These are phyloP conservation scores for Momotus momota DNA, from an alignment of 2,797 vertebrate species.

Conservation along the genomic window DNA sequence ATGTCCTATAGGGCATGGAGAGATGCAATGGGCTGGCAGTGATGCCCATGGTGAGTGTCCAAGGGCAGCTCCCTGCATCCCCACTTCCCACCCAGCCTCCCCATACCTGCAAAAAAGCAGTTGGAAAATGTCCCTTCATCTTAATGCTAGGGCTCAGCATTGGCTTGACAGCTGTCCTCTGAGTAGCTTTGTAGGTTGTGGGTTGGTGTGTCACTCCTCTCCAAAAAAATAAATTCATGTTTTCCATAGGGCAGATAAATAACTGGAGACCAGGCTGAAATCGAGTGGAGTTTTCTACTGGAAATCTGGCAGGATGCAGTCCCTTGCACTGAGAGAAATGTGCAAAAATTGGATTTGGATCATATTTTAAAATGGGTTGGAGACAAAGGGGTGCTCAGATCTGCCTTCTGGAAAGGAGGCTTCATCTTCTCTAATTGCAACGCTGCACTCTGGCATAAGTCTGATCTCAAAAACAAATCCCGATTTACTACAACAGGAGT, in stretches of 20 bases:
- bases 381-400: neutral
- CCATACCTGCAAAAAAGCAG: neutral
- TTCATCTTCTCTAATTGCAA: neutral
- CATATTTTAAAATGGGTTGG: neutral
- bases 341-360: neutral
- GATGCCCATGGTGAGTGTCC: fast-evolving
- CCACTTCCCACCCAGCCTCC: neutral
- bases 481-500: neutral
- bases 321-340: neutral
- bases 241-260: neutral
- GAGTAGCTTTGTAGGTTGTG: neutral
- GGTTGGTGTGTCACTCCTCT: neutral
- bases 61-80: neutral
- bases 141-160: neutral
- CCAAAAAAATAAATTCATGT: fast-evolving
- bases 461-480: neutral
- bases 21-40: neutral
- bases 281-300: neutral
- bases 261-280: neutral
- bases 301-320: neutral
- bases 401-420: neutral
- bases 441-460: neutral
- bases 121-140: neutral
- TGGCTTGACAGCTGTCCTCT: neutral
- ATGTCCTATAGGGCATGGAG: neutral